Conservation (phyloP, 1,140 invertebrate genomes). For the Achroia grisella region DNA sequence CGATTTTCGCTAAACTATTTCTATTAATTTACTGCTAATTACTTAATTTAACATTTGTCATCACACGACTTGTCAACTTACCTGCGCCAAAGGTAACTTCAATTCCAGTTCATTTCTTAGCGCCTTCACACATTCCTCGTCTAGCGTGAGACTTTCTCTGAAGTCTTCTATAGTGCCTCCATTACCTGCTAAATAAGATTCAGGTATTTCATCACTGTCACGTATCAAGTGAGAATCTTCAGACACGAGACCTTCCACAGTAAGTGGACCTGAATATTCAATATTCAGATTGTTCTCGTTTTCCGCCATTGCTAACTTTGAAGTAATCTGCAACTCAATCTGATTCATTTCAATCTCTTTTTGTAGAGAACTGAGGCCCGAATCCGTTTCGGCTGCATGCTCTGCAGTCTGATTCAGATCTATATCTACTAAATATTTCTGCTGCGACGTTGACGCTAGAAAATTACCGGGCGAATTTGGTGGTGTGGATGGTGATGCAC, state of each 20-base stretch:
- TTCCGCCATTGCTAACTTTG: slow-evolving; percentile 67
- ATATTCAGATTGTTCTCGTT: slow-evolving; percentile 72
- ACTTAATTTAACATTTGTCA: no score
- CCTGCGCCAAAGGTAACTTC: slow-evolving; percentile 81
- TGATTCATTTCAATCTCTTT: slow-evolving; percentile 50
- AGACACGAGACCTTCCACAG: slow-evolving; percentile 32
- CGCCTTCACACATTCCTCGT: slow-evolving; percentile 81
- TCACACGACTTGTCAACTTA: no score
- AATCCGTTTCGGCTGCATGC: slow-evolving; percentile 5
- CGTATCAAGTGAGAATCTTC: slow-evolving; percentile 27
- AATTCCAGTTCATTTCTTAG: slow-evolving; percentile 81
- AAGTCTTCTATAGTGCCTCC: slow-evolving; percentile 50
- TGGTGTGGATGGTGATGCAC: slow-evolving; percentile 50
- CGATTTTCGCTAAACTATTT: no score
- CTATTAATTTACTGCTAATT: no score
- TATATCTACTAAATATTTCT: slow-evolving; percentile 52
- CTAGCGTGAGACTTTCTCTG: slow-evolving; percentile 76
- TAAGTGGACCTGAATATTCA: slow-evolving; percentile 59
- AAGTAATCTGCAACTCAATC: slow-evolving; percentile 58
- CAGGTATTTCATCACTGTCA: slow-evolving; percentile 33
- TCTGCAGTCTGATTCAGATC: slow-evolving; percentile 28
- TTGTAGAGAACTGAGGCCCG: slow-evolving; percentile 13
- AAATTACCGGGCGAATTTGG: slow-evolving; percentile 61
- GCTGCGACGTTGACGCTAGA: slow-evolving; percentile 45
- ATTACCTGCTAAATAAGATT: slow-evolving; percentile 51